A percentile compares a stretch with the other conserved stretches of the same genome.
Conservation (phyloP, 2,888 invertebrate genomes). For the Hirtodrosophila alboralis region DNA sequence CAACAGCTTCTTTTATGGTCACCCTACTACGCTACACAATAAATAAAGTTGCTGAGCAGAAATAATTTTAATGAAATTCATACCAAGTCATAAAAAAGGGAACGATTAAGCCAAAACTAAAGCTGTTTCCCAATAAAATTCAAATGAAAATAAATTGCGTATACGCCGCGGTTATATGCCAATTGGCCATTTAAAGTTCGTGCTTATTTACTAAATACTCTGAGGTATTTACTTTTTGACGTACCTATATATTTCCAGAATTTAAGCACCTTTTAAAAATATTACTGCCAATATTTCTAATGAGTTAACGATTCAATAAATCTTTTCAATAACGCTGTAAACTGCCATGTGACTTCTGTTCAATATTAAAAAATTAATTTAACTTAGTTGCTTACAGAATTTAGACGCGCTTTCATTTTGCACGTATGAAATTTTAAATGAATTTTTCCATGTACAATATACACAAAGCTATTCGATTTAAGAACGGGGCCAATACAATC, state of each 20-base stretch:
- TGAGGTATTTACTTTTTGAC: not conserved
- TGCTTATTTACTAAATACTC: slow-evolving; percentile 19
- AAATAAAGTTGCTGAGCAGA: slow-evolving; percentile 37
- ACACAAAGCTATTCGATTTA: not conserved
- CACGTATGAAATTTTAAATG: slow-evolving; percentile 15
- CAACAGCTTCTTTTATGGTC: slow-evolving; percentile 38
- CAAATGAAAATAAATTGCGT: slow-evolving; percentile 41
- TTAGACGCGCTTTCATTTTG: not conserved
- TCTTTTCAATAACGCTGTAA: too few species aligned
- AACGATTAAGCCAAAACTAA: slow-evolving; percentile 41
- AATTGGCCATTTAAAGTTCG: slow-evolving; percentile 14
- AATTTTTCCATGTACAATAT: slow-evolving; percentile 14
- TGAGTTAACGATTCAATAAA: too few species aligned
- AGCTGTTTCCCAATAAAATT: slow-evolving; percentile 22
- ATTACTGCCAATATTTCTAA: slow-evolving; percentile 9
- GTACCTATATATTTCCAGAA: too few species aligned
- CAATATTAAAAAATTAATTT: too few species aligned
- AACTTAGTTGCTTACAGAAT: slow-evolving; percentile 2
- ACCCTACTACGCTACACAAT: slow-evolving; percentile 40
- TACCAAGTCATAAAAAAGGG: slow-evolving; percentile 28
- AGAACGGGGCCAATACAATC: not conserved
- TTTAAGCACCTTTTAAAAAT: not conserved
- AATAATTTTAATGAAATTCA: slow-evolving; percentile 30
- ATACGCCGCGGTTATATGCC: slow-evolving; percentile 21
- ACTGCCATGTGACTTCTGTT: too few species aligned